Evolutionary conservation across 2,113 vertebrate genomes (phyloP).

Genomic region (Heterotis niloticus): DNA sequence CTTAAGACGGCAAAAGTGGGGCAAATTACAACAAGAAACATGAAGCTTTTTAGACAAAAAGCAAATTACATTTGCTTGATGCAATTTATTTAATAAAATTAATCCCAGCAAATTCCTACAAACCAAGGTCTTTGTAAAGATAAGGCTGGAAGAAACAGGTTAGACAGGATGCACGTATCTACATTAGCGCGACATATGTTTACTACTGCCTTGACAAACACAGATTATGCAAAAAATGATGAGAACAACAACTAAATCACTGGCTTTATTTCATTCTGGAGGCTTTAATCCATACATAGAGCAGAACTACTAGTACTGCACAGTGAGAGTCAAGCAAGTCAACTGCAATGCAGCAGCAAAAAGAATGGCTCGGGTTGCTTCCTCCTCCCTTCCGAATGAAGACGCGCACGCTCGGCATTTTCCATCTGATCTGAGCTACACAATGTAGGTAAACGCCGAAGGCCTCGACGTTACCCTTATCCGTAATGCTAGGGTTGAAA

Average conservation of each 20-base stretch:
- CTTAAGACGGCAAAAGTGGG: background rate
- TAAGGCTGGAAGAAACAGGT: slow-evolving; percentile 40
- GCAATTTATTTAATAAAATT: slow-evolving; percentile 47
- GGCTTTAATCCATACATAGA: background rate
- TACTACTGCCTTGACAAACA: background rate
- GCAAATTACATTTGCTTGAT: slow-evolving; percentile 45
- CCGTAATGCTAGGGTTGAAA: too few species aligned
- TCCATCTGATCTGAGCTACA: too few species aligned
- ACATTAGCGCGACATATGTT: slow-evolving; percentile 23
- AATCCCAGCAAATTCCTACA: slow-evolving; percentile 50
- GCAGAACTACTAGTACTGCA: background rate
- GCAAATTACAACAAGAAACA: slow-evolving; percentile 26
- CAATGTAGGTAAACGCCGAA: too few species aligned
- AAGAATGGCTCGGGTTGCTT: too few species aligned
- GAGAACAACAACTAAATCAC: background rate
- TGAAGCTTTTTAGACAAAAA: slow-evolving; percentile 44
- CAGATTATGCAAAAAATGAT: background rate
- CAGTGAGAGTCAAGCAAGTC: background rate
- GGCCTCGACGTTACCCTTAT: too few species aligned
- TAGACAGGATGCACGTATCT: slow-evolving; percentile 42
- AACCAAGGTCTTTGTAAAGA: slow-evolving; percentile 40
- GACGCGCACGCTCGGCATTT: too few species aligned
- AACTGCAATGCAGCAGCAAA: background rate
- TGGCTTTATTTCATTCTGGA: background rate
- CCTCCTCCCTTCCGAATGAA: too few species aligned